phyloP scores from a whole-genome alignment of 2,113 vertebrate species.

The Gopherus evgoodei region DNA sequence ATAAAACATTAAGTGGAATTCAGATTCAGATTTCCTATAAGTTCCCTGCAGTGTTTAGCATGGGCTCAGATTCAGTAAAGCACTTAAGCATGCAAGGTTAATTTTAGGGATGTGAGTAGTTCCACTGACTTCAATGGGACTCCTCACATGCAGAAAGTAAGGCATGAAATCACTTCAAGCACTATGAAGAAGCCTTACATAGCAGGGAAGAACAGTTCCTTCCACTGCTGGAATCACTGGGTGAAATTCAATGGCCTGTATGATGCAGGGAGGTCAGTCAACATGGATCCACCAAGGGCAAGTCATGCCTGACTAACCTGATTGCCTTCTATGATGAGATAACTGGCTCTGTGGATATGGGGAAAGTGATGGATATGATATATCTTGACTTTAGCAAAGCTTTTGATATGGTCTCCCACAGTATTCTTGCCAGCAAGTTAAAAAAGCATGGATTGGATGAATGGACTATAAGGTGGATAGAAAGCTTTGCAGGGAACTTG shows the following conservation, averaged over 20 bases:
- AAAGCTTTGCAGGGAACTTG: too few relatives aligned
- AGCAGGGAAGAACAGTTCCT: background rate
- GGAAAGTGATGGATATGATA: too few relatives aligned
- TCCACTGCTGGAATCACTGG: background rate
- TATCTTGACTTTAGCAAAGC: too few relatives aligned
- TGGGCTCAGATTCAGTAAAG: background rate
- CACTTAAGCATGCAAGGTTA: background rate
- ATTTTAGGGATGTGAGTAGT: conserved; percentile 9
- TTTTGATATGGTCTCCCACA: too few relatives aligned
- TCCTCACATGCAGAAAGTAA: background rate
- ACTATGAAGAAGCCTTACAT: background rate
- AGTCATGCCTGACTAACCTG: too few relatives aligned
- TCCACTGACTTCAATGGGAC: background rate
- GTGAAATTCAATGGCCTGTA: background rate
- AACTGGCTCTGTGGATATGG: too few relatives aligned
- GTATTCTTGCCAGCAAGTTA: too few relatives aligned
- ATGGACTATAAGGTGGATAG: too few relatives aligned
- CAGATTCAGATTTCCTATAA: conserved; percentile 10
- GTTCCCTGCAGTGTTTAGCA: background rate
- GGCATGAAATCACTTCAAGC: background rate
- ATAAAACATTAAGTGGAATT: conserved; percentile 7
- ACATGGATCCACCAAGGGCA: too few relatives aligned
- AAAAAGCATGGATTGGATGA: too few relatives aligned
- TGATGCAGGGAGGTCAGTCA: background rate
- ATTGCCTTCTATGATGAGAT: too few relatives aligned